phyloP scores from a whole-genome alignment of 37 sponge, comb jelly and placozoan species.

The Oopsacas minuta region DNA sequence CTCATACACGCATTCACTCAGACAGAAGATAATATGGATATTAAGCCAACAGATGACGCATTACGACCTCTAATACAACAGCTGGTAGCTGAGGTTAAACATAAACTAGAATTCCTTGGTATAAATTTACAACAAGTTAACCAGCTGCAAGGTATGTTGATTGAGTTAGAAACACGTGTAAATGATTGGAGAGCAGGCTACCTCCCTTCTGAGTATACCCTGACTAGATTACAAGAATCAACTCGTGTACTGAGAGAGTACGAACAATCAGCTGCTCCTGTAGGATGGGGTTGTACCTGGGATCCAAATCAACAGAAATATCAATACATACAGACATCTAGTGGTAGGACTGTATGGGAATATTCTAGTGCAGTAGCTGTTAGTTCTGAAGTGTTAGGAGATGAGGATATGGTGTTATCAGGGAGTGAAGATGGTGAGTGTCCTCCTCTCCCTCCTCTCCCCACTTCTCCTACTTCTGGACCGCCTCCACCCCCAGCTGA shows the following conservation, averaged over 20 bases:
- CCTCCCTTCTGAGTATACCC: background rate
- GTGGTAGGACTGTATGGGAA: background rate
- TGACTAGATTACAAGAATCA: background rate
- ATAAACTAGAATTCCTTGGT: background rate
- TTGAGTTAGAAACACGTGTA: background rate
- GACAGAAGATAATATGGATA: background rate
- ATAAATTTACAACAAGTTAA: background rate
- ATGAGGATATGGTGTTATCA: background rate
- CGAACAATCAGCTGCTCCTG: conserved; percentile 9
- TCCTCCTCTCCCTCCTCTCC: background rate
- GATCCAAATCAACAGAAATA: background rate
- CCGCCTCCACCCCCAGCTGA: background rate
- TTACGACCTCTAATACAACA: background rate
- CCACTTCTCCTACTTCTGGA: background rate
- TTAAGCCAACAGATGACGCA: background rate
- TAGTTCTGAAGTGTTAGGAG: background rate
- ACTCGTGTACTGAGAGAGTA: background rate
- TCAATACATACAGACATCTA: background rate
- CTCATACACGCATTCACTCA: background rate
- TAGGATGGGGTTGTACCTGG: background rate
- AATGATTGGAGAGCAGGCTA: background rate
- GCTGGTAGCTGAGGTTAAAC: background rate
- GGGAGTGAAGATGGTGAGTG: background rate
- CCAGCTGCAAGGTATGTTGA: background rate
- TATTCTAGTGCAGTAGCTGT: background rate